Conservation (phyloP, 2,797 vertebrate genomes). For the Pseudomugil tenellus region DNA sequence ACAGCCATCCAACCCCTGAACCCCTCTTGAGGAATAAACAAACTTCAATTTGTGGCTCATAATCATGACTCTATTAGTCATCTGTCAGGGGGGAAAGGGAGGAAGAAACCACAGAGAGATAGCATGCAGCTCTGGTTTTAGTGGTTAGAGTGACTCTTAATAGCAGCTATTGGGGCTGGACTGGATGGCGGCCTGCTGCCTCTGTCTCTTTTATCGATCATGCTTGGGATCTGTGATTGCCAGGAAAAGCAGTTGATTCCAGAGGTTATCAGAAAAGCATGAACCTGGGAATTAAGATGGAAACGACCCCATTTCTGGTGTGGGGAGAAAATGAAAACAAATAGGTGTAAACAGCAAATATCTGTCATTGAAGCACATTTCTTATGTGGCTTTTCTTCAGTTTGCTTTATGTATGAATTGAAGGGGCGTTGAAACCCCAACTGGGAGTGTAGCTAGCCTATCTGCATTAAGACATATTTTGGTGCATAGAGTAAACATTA, state of each 20-base stretch:
- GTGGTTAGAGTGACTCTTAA: slow-evolving; percentile 63
- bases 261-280: slow-evolving; percentile 62
- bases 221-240: slow-evolving; percentile 59
- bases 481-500: not conserved
- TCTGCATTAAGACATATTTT: not conserved
- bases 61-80: slow-evolving; percentile 65
- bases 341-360: slow-evolving; percentile 2
- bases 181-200: slow-evolving; percentile 68
- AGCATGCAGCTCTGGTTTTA: slow-evolving; percentile 58
- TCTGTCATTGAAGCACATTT: not conserved
- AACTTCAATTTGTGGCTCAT: slow-evolving; percentile 56
- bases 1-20: slow-evolving; percentile 47
- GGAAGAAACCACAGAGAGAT: slow-evolving; percentile 63
- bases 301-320: slow-evolving; percentile 29
- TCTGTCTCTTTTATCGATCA: slow-evolving; percentile 73
- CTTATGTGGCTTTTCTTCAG: not conserved
- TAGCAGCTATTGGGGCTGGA: slow-evolving; percentile 66
- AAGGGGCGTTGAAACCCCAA: not conserved
- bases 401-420: not conserved
- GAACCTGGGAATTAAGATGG: slow-evolving; percentile 48
- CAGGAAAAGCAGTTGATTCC: slow-evolving; percentile 67
- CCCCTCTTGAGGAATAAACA: slow-evolving; percentile 53
- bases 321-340: slow-evolving; percentile 31
- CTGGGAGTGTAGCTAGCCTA: not conserved
- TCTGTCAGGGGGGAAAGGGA: slow-evolving; percentile 44